Evolutionary conservation across 2,888 invertebrate species (phyloP).

Genomic region (Latheticus oryzae): DNA sequence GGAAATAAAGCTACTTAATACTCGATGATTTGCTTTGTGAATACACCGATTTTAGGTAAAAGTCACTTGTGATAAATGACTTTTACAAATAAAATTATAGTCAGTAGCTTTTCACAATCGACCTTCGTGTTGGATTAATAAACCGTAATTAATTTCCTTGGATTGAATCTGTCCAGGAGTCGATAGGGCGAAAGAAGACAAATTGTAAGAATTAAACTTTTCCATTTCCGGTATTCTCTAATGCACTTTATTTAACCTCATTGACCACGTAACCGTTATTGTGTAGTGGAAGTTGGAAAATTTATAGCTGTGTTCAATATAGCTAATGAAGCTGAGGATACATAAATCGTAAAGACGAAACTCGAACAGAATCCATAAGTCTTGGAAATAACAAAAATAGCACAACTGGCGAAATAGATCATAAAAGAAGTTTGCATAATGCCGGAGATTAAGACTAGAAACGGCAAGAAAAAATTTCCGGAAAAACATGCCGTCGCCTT

Average conservation of each 20-base stretch:
- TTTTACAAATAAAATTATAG: slow-evolving; percentile 28
- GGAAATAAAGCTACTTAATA: too few species aligned
- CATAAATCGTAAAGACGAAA: slow-evolving; percentile 60
- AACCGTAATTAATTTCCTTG: slow-evolving; percentile 52
- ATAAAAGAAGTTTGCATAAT: slow-evolving; percentile 47
- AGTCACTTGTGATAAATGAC: slow-evolving; percentile 17
- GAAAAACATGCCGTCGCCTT: slow-evolving; percentile 43
- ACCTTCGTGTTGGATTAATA: slow-evolving; percentile 43
- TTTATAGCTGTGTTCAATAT: slow-evolving; percentile 64
- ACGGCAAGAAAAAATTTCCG: slow-evolving; percentile 41
- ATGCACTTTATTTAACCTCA: slow-evolving; percentile 63
- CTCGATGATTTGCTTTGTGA: too few species aligned
- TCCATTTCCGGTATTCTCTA: slow-evolving; percentile 59
- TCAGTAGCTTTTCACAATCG: slow-evolving; percentile 18
- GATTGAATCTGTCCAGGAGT: slow-evolving; percentile 53
- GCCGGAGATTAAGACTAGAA: slow-evolving; percentile 40
- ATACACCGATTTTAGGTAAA: too few species aligned
- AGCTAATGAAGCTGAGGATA: slow-evolving; percentile 63
- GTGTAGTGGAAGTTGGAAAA: slow-evolving; percentile 60
- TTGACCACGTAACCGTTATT: slow-evolving; percentile 63
- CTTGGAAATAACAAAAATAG: slow-evolving; percentile 52
- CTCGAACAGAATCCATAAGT: slow-evolving; percentile 50
- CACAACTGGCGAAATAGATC: slow-evolving; percentile 45
- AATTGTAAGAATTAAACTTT: slow-evolving; percentile 62
- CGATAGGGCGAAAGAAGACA: slow-evolving; percentile 57